Base-by-base conservation (phyloP, 2,113 vertebrate species). In the Macaca nemestrina region DNA sequence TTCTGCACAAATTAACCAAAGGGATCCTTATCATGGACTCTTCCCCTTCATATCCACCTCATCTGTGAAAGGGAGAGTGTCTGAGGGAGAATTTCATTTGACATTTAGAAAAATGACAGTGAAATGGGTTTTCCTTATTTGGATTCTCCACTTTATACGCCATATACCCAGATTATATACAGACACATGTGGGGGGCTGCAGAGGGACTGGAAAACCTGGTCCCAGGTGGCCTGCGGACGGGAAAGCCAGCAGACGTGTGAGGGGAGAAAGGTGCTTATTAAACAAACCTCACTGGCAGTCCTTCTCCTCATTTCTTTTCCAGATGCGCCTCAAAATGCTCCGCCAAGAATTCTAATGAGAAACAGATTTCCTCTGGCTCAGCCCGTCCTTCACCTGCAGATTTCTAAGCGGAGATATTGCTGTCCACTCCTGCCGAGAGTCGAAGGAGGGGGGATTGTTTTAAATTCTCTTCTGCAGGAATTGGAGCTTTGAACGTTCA, bases 281-380 rank as follows among this genome's bases (percentile, higher is more conserved):
- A 94, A 92, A 85, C 57, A 88, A 81, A 55, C 88, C 88, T 72
- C 80, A 16, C 57, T 0, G 1, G 67, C n/a, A 38, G 88, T 2
- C 80, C 23, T 59, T 14, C 67, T 72, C 84, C 93, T 76, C 90
- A 90, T n/a, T 84, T 90, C 94, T 97, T 97, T 93, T 73, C 94
- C 97, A 97, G 97, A 98, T 97, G 96, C 0, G 25, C 43, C 88
- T 90, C 57, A 0, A 23, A 92, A 45, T 2, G 72, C 50, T 68
- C 45, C 45, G 97, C 96, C 97, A 97, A 88, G 97, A 96, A 97
- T 85, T 55, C 93, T 97, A 97, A 98, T 40, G 90, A 97, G 93
- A 97, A 97, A 76, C 97, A 98, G 96, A 79, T 27, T n/a, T 27
- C 22, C 25, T 5, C 38, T 43, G 22, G 22, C 61, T 14, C 0